Evolutionary conservation across 2,888 invertebrate species (phyloP), one percentile per base, ranked within the genome.

Genomic region (Dorcus parallelipipedus): DNA sequence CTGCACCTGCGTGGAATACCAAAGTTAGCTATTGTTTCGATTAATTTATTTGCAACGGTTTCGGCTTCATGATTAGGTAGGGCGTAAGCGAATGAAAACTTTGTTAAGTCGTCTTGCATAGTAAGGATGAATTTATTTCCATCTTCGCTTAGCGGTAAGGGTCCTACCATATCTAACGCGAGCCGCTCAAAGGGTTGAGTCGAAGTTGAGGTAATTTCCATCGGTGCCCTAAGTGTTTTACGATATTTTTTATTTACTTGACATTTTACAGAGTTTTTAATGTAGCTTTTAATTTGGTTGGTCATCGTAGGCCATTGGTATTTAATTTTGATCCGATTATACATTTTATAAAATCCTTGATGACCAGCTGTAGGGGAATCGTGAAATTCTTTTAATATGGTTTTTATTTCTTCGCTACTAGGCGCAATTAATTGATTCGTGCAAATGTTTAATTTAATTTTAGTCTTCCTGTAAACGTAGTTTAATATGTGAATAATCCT

Each of bases 81-180:
- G 2, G 72, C 62, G 49, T 64, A 54, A 4, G 71, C 71, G 53
- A 64, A 64, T 6, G 67, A 69, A 57, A 64, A 73, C 66, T 74
- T 73, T 2, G 72, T 72, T 38, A 73, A 54, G 58, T 71, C 71
- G 56, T 74, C 73, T 64, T 72, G 68, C 54, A 66, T 59, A 9
- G 65, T 71, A 20, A 72, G 40, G 38, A 69, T 64, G 53, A 63
- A 72, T 58, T 54, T 62, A 61, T 71, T 69, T 20, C 65, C 67
- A 50, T 64, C 55, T 59, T 65, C 58, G 3, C 63, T 67, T 17
- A 62, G 39, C 8, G 68, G 69, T 57, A 71, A 54, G 2, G 72
- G 70, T 48, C 70, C 70, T 14, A 72, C 67, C 14, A 73, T 64
- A 56, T 73, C 70, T 23, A 73, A n/a, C 17, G 64, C 56, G 53